phyloP scores from a whole-genome alignment of 2,797 vertebrate genomes.

The Cossypha niveicapilla region DNA sequence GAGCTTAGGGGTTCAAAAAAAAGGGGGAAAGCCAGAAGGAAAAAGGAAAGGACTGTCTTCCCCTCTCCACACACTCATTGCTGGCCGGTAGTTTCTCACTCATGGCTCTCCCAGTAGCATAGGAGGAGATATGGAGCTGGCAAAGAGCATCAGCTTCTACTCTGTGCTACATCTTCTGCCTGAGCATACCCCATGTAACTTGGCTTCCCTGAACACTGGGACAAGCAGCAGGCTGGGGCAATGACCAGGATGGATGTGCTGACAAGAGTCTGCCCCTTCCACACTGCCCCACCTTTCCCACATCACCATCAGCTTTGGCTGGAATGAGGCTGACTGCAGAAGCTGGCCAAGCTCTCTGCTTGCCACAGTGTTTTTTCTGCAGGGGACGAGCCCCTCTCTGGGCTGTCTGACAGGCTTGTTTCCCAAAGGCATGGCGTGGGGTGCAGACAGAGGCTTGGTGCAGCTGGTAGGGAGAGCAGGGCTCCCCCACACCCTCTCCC shows the following conservation, averaged over 20 bases:
- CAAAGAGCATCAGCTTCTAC: not conserved
- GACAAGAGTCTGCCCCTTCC: not conserved
- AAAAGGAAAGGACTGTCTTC: not conserved
- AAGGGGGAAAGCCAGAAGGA: not conserved
- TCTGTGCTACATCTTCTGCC: not conserved
- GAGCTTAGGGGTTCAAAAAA: not conserved
- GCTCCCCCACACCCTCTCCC: not conserved
- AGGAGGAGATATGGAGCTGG: not conserved
- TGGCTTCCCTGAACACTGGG: not conserved
- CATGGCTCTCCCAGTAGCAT: not conserved
- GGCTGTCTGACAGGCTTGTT: not conserved
- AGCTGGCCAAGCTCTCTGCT: not conserved
- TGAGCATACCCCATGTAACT: accelerated
- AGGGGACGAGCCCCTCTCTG: not conserved
- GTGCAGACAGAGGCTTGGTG: not conserved
- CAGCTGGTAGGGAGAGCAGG: not conserved
- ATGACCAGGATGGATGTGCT: not conserved
- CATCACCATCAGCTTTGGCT: not conserved
- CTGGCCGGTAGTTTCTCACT: not conserved
- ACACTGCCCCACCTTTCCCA: not conserved
- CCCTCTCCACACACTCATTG: not conserved
- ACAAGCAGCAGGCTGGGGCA: not conserved
- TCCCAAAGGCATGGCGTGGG: not conserved
- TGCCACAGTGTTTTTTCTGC: not conserved
- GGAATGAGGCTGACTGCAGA: not conserved